Conservation (phyloP, 1,140 invertebrate species). For the Brachionus sp. region DNA sequence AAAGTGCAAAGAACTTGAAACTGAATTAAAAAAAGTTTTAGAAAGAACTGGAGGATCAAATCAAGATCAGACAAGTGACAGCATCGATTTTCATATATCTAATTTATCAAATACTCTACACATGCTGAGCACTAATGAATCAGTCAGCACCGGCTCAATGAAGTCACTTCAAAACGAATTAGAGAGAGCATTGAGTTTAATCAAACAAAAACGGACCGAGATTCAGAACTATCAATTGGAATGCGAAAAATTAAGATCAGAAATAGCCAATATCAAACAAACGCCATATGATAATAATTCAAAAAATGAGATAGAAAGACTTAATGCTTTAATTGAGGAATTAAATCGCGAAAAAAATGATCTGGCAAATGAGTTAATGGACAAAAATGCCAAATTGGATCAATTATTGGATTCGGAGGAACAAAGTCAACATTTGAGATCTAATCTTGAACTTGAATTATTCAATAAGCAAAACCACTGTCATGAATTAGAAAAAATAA, state of each 20-base stretch:
- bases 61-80: neutral
- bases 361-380: neutral
- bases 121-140: constrained; percentile 25
- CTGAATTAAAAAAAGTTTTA: neutral
- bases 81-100: constrained; percentile 29
- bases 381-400: constrained; percentile 42
- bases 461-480: constrained; percentile 29
- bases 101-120: constrained; percentile 16
- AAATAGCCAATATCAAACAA: constrained; percentile 15
- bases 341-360: constrained; percentile 18
- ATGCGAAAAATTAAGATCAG: constrained; percentile 2
- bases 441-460: constrained; percentile 29
- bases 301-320: neutral
- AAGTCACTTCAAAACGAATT: constrained; percentile 42
- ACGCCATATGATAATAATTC: neutral
- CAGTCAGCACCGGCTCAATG: neutral
- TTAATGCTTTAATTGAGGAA: constrained; percentile 19
- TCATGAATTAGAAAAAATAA: constrained; percentile 32
- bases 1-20: neutral
- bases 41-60: neutral
- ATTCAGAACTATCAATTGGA: constrained; percentile 31
- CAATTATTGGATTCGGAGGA: constrained; percentile 28
- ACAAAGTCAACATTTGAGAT: constrained; percentile 17
- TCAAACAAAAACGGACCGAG: constrained; percentile 17
- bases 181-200: constrained; percentile 14